phyloP scores from a whole-genome alignment of 2,888 invertebrate genomes.

The Diachrysia chrysitis region DNA sequence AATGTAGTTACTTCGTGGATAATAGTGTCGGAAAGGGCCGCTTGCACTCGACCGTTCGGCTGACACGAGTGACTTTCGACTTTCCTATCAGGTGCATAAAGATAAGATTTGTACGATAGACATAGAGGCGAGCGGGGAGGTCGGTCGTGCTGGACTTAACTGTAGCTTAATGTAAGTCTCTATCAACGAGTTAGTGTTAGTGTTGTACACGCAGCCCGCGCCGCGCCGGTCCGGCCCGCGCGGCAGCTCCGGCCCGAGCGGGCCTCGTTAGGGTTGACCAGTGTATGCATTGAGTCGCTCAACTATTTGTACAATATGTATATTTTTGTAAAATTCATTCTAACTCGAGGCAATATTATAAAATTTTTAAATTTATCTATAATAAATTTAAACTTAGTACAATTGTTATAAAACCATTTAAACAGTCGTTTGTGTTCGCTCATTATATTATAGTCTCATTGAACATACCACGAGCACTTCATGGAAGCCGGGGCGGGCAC shows the following conservation, averaged over 20 bases:
- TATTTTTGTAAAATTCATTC: conserved; percentile 88
- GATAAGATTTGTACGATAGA: conserved; percentile 65
- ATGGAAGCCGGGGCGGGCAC: conserved; percentile 11
- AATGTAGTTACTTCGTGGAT: conserved; percentile 54
- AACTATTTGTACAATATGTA: conserved; percentile 87
- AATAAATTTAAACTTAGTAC: conserved; percentile 84
- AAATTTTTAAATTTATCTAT: conserved; percentile 83
- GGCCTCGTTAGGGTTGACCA: conserved; percentile 69
- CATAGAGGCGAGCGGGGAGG: conserved; percentile 60
- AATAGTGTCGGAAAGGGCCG: conserved; percentile 50
- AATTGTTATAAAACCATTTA: conserved; percentile 75
- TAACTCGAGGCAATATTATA: conserved; percentile 86
- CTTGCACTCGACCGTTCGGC: conserved; percentile 58
- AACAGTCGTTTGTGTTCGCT: conserved; percentile 35
- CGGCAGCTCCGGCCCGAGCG: conserved; percentile 35
- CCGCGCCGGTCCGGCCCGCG: conserved; percentile 40
- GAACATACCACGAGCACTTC: conserved; percentile 22
- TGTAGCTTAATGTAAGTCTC: conserved; percentile 76
- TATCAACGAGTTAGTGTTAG: conserved; percentile 88
- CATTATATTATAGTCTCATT: conserved; percentile 37
- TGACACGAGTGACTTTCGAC: conserved; percentile 65
- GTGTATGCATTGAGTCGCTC: conserved; percentile 80
- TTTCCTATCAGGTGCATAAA: conserved; percentile 70
- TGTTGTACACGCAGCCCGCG: conserved; percentile 55
- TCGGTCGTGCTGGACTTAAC: conserved; percentile 67